Evolutionary conservation across 2,113 vertebrate species (phyloP), one percentile per base, ranked within the genome.

Genomic region (Bubo bubo): DNA sequence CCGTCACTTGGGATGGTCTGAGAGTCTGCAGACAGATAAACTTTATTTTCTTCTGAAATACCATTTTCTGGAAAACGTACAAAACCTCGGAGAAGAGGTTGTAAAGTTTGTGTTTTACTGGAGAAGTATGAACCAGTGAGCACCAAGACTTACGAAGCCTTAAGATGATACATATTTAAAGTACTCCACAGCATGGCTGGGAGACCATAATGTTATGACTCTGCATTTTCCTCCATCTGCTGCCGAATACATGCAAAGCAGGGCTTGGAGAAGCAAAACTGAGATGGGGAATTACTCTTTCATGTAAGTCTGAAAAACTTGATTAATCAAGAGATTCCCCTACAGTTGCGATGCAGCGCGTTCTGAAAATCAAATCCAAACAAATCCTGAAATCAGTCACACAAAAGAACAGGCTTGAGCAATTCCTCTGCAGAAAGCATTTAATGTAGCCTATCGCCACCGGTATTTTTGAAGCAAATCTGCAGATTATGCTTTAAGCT

Each of bases 191-290:
- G 80, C 27, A 1, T 85, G 77, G 89, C 89, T 60, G 71, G 87
- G 75, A 90, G 74, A 96, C 95, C 60, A 37, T 93, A 68, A 82
- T 96, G 95, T 96, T 97, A 79, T 94, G 96, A 97, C 90, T 91
- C 84, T 91, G 96, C 92, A 47, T 93, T 92, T 96, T 86, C 77
- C 32, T 96, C 95, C 92, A 83, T 96, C 93, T 97, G 95, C 81
- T 94, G 79, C 77, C 0, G 1, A 94, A 76, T 86, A 32, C 81
- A 62, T 58, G 77, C 66, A 93, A 68, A 96, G 53, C 87, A 82
- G 91, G 64, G 80, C 60, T 79, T 75, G 89, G 80, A 95, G 95
- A 81, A 67, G 70, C 81, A 89, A 24, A 85, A 89, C 90, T 22
- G 91, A 94, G 92, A 79, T 88, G 87, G 79, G 92, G 93, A 95